Base-by-base conservation (phyloP, 2,888 invertebrate species). In the Clepsis dumicolana region DNA sequence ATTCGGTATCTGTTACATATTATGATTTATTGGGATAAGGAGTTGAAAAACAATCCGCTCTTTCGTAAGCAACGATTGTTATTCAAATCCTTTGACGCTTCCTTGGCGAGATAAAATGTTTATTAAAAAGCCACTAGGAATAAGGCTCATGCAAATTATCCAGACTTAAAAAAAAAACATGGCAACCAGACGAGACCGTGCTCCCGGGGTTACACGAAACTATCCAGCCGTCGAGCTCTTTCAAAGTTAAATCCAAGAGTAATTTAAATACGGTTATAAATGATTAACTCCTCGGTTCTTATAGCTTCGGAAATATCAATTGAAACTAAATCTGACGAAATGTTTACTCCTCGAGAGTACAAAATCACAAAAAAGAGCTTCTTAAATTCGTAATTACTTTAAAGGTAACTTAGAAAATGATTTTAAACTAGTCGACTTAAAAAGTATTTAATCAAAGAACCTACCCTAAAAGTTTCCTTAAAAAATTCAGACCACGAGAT, bases 31-130 rank as follows among this genome's bases (percentile, higher is more conserved):
- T 16, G 44, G 2, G 18, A 18, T 18, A 8, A 27, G 56, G 48
- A 32, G 24, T 38, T 21, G 18, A 52, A 54, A 59, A 7, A 41
- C 44, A 27, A 35, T 48, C 27, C 59, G 52, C 27, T 67, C 63
- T 67, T 70, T 64, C 63, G 70, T 70, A 67, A 71, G 70, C 72
- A 72, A 65, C 60, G 27, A 72, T 73, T 72, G 65, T 72, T 72
- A 70, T 66, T 70, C 53, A 57, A 63, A 67, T 63, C 50, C 27
- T 54, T 56, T 41, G 48, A 27, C 18, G 18, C 48, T 48, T 50
- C 50, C 66, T 67, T 50, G 10, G 27, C 7, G 25, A 8, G 18
- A 61, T 61, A 41, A 62, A 62, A 35, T 65, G 52, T 60, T 53
- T 56, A 56, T 50, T 27, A 62, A 62, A 4, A 44, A 27, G 38